Conservation (phyloP, 2,888 invertebrate genomes). For the Syrphus vitripennis region DNA sequence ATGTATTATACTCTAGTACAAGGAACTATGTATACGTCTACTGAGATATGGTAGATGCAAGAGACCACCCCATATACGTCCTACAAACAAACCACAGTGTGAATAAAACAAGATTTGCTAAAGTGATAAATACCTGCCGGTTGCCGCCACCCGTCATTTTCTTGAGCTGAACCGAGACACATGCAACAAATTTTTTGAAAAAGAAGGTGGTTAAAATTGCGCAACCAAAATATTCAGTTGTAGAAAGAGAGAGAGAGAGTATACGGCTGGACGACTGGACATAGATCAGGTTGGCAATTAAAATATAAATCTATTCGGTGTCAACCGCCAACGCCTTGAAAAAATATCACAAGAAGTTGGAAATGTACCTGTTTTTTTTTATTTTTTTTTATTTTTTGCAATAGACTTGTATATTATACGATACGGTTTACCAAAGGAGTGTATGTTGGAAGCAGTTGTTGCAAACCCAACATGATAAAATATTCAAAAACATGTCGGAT, state of each 20-base stretch:
- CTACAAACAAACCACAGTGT: conserved; percentile 18
- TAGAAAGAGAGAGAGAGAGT: neutral
- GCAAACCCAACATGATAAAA: neutral
- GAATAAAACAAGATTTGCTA: conserved; percentile 53
- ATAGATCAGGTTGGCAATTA: conserved; percentile 54
- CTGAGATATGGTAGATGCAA: neutral
- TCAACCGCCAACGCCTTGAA: conserved; percentile 55
- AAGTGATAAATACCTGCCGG: conserved; percentile 63
- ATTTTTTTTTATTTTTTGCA: conserved; percentile 26
- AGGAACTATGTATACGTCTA: neutral
- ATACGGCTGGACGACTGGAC: neutral
- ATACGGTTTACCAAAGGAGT: neutral
- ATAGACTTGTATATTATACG: neutral
- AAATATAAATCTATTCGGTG: conserved; percentile 35
- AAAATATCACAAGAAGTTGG: neutral
- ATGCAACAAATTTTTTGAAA: conserved; percentile 4
- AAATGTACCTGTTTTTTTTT: conserved; percentile 33
- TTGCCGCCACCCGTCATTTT: conserved; percentile 33
- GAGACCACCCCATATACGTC: conserved; percentile 26
- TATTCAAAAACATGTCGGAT: conserved; percentile 15
- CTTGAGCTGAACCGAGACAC: neutral
- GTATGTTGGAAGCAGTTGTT: conserved; percentile 9
- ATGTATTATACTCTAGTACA: neutral
- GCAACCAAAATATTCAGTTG: neutral
- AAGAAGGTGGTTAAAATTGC: conserved; percentile 12